phyloP scores from a whole-genome alignment of 2,113 vertebrate species.

The Apaloderma vittatum region DNA sequence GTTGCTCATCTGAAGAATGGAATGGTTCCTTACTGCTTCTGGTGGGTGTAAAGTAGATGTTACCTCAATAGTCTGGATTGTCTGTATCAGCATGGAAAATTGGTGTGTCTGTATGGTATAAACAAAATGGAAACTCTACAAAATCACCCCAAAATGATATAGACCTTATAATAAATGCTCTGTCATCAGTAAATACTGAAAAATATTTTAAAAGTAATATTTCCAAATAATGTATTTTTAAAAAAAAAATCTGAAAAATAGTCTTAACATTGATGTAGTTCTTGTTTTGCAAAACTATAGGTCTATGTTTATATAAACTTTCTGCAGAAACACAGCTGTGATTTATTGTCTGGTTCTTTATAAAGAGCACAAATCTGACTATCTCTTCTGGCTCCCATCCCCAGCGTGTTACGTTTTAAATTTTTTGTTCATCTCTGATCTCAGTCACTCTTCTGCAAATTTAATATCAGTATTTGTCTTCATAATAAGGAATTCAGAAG shows the following conservation, averaged over 20 bases:
- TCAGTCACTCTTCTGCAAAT: not conserved
- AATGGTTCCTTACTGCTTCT: not conserved
- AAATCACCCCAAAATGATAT: not conserved
- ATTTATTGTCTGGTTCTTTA: not conserved
- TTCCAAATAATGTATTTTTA: not conserved
- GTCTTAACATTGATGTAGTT: not conserved
- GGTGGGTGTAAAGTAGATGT: not conserved
- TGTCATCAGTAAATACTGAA: not conserved
- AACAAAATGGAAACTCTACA: not conserved
- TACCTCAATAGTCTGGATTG: not conserved
- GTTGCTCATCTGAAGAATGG: not conserved
- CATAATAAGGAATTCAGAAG: not conserved
- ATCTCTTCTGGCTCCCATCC: not conserved
- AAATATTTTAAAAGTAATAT: not conserved
- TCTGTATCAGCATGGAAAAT: not conserved
- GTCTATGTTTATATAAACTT: accelerated
- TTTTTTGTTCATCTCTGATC: not conserved
- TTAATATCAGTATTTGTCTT: not conserved
- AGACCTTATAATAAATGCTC: not conserved
- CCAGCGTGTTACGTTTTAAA: accelerated
- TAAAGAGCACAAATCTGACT: not conserved
- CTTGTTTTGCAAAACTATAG: not conserved
- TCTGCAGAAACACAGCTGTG: accelerated
- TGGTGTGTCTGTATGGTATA: not conserved
- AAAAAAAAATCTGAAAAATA: not conserved